phyloP scores from a whole-genome alignment of 1,140 invertebrate species.

The Drosophila bocqueti region DNA sequence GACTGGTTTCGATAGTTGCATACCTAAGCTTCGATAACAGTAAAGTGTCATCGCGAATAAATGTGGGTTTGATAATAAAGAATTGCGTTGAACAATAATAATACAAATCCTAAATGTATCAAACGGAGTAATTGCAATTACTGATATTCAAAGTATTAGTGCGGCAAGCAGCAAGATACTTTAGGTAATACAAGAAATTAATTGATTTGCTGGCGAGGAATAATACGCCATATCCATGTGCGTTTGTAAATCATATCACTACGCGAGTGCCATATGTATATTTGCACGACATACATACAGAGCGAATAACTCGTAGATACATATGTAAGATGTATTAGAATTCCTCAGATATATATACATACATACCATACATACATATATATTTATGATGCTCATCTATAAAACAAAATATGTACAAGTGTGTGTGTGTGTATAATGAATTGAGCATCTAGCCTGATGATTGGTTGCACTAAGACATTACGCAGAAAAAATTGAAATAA shows the following conservation, averaged over 20 bases:
- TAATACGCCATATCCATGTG: constrained; percentile 35
- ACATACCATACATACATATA: constrained; percentile 10
- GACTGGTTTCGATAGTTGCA: constrained; percentile 3
- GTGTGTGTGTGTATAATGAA: constrained; percentile 30
- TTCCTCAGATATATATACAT: constrained; percentile 33
- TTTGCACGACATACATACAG: constrained; percentile 29
- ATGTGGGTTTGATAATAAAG: constrained; percentile 49
- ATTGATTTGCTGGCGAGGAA: neutral
- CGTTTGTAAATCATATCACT: constrained; percentile 45
- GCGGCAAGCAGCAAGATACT: constrained; percentile 9
- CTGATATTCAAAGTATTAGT: constrained; percentile 12
- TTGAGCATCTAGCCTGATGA: constrained; percentile 26
- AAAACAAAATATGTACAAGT: constrained; percentile 44
- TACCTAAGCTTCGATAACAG: constrained; percentile 18
- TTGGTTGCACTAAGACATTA: constrained; percentile 35
- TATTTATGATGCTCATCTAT: constrained; percentile 49
- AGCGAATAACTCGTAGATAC: constrained; percentile 44
- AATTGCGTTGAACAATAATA: constrained; percentile 51
- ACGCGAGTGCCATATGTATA: constrained; percentile 34
- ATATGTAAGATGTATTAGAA: constrained; percentile 48
- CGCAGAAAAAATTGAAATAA: constrained; percentile 36
- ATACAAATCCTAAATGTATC: constrained; percentile 37
- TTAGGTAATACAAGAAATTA: constrained; percentile 12
- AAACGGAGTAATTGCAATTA: constrained; percentile 15
- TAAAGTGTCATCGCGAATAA: constrained; percentile 37